These are phyloP conservation scores for Mormyrus iriodes DNA, from an alignment of 2,113 vertebrate genomes.

Conservation along the genomic window DNA sequence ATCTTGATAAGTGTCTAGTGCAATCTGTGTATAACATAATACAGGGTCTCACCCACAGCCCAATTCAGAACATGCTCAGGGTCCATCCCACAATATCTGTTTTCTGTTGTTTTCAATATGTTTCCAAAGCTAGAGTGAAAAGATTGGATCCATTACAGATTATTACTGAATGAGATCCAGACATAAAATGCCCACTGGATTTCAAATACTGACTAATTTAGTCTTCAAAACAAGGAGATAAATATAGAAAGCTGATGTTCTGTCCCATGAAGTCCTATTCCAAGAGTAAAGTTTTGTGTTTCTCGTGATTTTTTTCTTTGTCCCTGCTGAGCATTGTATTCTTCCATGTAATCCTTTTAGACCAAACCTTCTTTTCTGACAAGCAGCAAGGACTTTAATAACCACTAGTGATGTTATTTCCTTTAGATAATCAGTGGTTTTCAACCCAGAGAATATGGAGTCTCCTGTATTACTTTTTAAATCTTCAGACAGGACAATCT, in stretches of 20 bases:
- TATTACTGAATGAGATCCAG: constrained; percentile 4
- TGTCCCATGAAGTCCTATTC: background rate
- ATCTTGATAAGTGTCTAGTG: background rate
- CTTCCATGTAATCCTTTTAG: background rate
- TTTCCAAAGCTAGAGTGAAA: constrained; percentile 1
- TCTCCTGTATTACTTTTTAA: background rate
- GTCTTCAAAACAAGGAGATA: background rate
- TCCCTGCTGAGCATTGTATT: background rate
- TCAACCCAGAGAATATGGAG: background rate
- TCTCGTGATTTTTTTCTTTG: background rate
- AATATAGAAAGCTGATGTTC: background rate
- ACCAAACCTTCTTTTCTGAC: background rate
- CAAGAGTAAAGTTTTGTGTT: background rate
- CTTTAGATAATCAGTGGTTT: background rate
- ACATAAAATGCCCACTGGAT: background rate
- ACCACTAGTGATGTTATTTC: background rate
- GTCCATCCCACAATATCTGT: background rate
- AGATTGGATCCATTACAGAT: background rate
- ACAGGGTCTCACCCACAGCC: background rate
- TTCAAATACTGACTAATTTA: background rate
- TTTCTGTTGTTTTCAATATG: background rate
- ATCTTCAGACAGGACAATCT: background rate
- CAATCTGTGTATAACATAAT: background rate
- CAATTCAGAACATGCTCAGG: background rate
- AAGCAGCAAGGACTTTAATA: background rate